Evolutionary conservation across 2,113 vertebrate species (phyloP).

Genomic region (Megalops atlanticus): DNA sequence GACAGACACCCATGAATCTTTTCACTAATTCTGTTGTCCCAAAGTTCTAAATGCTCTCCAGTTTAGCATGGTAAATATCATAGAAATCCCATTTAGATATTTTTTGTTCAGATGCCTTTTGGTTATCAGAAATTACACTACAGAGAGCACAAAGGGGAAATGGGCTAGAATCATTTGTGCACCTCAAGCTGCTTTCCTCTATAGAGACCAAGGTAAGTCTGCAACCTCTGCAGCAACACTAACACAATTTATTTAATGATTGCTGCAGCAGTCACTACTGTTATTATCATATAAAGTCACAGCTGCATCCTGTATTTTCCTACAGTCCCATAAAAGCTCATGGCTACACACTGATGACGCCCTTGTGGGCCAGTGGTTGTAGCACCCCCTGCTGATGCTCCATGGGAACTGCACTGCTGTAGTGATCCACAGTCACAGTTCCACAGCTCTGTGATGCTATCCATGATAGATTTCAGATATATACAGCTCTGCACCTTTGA

Average conservation of each 20-base stretch:
- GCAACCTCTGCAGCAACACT: not conserved
- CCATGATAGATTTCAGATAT: too few relatives aligned
- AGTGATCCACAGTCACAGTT: too few relatives aligned
- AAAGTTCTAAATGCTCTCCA: not conserved
- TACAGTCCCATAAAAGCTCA: not conserved
- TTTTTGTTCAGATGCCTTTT: not conserved
- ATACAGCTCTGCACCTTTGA: too few relatives aligned
- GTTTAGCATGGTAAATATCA: not conserved
- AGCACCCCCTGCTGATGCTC: too few relatives aligned
- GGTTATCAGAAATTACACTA: too few relatives aligned
- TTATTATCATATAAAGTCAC: not conserved
- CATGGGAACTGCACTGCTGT: too few relatives aligned
- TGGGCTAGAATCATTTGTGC: not conserved
- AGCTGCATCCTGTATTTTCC: not conserved
- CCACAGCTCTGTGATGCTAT: too few relatives aligned
- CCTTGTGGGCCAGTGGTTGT: not conserved
- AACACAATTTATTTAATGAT: too few relatives aligned
- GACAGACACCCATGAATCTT: not conserved
- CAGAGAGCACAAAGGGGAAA: not conserved
- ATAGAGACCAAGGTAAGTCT: not conserved
- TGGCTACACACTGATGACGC: not conserved
- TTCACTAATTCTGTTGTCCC: not conserved
- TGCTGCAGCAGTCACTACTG: not conserved
- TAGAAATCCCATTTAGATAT: not conserved
- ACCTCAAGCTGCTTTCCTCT: not conserved